phyloP scores from a whole-genome alignment of 1,140 invertebrate species.

The Phortica variegata region DNA sequence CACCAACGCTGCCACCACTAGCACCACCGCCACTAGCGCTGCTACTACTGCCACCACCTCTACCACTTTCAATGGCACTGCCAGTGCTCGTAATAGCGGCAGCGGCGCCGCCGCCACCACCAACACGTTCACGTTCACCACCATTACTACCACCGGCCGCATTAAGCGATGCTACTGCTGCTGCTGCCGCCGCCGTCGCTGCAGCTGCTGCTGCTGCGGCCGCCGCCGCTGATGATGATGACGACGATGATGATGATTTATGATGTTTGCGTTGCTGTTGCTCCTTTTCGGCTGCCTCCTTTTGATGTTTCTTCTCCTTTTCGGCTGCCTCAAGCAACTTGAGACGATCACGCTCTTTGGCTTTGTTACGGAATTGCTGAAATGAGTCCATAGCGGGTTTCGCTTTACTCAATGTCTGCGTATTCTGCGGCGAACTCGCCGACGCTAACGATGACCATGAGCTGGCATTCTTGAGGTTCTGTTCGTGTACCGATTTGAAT shows the following conservation, averaged over 20 bases:
- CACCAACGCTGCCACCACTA: background rate
- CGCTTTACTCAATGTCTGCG: slow-evolving; percentile 62
- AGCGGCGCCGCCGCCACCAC: background rate
- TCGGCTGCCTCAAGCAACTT: slow-evolving; percentile 76
- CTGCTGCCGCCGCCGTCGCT: background rate
- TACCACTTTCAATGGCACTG: too few relatives aligned
- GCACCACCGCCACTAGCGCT: slow-evolving; percentile 3
- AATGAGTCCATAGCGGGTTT: slow-evolving; percentile 72
- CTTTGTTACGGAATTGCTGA: slow-evolving; percentile 89
- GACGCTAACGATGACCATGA: slow-evolving; percentile 91
- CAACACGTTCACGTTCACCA: background rate
- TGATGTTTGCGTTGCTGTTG: slow-evolving; percentile 64
- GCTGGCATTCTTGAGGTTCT: slow-evolving; percentile 83
- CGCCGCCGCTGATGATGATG: slow-evolving; percentile 15
- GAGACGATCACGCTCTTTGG: slow-evolving; percentile 92
- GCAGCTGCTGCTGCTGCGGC: slow-evolving; percentile 7
- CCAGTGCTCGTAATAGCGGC: background rate
- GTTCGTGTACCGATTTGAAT: slow-evolving; percentile 69
- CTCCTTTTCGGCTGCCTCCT: slow-evolving; percentile 70
- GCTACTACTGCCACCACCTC: slow-evolving; percentile 8
- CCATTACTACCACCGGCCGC: background rate
- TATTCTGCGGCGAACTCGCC: slow-evolving; percentile 71
- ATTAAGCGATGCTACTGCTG: background rate
- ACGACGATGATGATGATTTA: slow-evolving; percentile 40
- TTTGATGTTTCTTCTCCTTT: slow-evolving; percentile 81